A percentile compares a stretch with the other conserved stretches of the same genome.
These are phyloP conservation scores for Notiomystis cincta DNA, from an alignment of 2,113 vertebrate genomes.

Conservation along the genomic window DNA sequence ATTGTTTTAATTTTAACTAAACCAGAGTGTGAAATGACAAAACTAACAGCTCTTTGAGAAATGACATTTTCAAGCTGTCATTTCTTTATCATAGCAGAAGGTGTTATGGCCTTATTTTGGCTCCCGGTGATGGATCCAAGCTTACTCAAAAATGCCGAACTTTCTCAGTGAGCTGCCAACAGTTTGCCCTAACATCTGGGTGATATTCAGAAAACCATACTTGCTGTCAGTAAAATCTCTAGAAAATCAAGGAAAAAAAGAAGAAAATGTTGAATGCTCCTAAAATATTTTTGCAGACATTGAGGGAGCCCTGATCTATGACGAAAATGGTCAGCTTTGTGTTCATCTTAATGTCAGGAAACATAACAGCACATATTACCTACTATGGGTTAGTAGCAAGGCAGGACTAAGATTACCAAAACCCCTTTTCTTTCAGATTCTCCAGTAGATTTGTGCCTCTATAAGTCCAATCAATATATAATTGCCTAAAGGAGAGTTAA, in stretches of 20 bases:
- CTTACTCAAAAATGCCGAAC: not conserved
- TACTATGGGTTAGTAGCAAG: not conserved
- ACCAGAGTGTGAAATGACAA: not conserved
- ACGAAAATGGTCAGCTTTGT: not conserved
- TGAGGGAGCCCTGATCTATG: not conserved
- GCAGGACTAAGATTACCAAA: not conserved
- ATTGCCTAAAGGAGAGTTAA: not conserved
- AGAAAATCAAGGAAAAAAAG: not conserved
- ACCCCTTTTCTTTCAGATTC: accelerated
- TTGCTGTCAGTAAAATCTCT: not conserved
- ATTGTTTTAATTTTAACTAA: conserved; percentile 2
- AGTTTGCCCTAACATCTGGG: not conserved
- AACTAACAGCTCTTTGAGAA: not conserved
- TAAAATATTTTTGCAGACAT: not conserved
- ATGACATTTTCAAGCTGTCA: not conserved
- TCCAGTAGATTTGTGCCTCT: not conserved
- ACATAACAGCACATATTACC: not conserved
- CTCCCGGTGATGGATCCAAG: not conserved
- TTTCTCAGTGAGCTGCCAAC: not conserved
- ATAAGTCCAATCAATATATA: not conserved
- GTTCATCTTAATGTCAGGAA: not conserved
- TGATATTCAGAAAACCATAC: not conserved
- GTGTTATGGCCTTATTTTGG: not conserved
- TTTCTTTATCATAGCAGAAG: not conserved
- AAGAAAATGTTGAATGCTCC: not conserved